Evolutionary conservation across 2,888 invertebrate genomes (phyloP), one percentile per base, ranked within the genome.

Genomic region (Argyresthia goedartella): DNA sequence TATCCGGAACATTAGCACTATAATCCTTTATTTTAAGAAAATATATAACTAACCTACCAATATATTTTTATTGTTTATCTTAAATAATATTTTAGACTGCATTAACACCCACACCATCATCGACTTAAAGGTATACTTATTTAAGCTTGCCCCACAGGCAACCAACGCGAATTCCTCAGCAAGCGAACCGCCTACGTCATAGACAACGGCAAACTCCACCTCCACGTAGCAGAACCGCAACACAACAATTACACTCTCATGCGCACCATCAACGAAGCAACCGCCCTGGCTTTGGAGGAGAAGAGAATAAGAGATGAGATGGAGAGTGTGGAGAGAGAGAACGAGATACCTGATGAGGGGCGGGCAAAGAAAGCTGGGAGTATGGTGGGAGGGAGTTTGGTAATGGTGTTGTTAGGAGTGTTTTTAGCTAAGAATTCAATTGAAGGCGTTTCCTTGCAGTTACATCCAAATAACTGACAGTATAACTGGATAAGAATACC

Each of bases 251-350:
- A 91, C 73, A 91, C 92, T 0, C 74, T 95, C 0, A 88, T 95
- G 81, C 88, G 91, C 49, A 88, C 91, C 0, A 91, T 95, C 51
- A 92, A 94, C 65, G 88, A 89, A 54, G 92, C 91, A 0, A 81
- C 93, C 1, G 74, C 81, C 0, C 68, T 90, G 8, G 81, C 90
- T 0, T 66, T 88, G 59, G 84, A 86, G 64, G 88, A 89, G 59
- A 86, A 86, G 64, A 77, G 77, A 52, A 89, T 91, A 49, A 54
- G 75, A 9, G 77, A 81, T 15, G 88, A 87, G 60, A 80, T 87
- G 60, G 76, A 82, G 8, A 69, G 80, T 15, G 69, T 87, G 1
- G 79, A 81, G 50, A 71, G 63, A 47, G 73, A 74, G 46, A 84
- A 81, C 49, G 85, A 87, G 49, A 76, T 86, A 41, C 76, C 82